A percentile compares a stretch with the other conserved stretches of the same genome.
Conservation (phyloP, 2,113 vertebrate genomes). For the Chionomys nivalis region DNA sequence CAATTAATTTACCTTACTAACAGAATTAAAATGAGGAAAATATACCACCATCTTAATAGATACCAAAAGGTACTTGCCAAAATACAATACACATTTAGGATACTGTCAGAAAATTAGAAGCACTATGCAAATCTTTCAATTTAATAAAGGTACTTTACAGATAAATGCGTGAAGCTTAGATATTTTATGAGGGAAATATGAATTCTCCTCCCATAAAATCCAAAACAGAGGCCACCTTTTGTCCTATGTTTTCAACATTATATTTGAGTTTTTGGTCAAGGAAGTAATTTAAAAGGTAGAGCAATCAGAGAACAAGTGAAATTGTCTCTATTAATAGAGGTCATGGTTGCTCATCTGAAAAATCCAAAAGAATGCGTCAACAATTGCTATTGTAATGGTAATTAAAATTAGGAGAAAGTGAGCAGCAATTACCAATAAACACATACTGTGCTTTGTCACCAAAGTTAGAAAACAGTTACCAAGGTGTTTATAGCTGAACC, state of each 20-base stretch:
- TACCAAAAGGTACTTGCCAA: background rate
- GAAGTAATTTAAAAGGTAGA: background rate
- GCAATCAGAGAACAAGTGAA: background rate
- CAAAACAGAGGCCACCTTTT: background rate
- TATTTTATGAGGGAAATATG: background rate
- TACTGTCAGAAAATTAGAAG: background rate
- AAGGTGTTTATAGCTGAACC: background rate
- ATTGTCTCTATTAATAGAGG: background rate
- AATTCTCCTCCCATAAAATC: background rate
- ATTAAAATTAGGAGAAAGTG: background rate
- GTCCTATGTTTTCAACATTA: background rate
- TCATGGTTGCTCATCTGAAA: background rate
- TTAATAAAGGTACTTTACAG: background rate
- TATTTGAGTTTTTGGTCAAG: background rate
- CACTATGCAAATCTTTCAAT: background rate
- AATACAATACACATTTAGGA: background rate
- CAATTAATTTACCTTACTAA: background rate
- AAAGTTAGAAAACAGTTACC: background rate
- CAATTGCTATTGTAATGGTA: background rate
- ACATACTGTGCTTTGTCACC: background rate
- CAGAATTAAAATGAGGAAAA: background rate
- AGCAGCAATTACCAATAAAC: background rate
- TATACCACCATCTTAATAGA: background rate
- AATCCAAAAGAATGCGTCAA: background rate
- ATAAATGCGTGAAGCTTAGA: background rate